phyloP scores from a whole-genome alignment of 2,113 vertebrate genomes.

The Lamprotornis superbus region DNA sequence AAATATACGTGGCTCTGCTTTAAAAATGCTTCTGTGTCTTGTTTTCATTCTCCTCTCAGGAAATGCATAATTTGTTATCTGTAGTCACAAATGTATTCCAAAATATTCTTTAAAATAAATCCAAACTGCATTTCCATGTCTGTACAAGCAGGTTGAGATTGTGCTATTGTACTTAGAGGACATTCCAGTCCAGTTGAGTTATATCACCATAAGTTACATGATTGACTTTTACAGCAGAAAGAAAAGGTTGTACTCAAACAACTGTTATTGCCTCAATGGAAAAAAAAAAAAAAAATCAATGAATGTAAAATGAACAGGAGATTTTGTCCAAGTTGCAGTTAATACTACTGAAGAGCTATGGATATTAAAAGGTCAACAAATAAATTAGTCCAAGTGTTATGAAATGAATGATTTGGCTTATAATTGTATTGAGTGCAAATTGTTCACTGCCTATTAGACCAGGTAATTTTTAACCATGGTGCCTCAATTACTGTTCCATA shows the following conservation, averaged over 20 bases:
- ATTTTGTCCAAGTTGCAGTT: conserved; percentile 87
- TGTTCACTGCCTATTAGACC: conserved; percentile 76
- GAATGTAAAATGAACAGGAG: conserved; percentile 90
- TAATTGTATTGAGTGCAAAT: conserved; percentile 82
- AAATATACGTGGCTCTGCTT: neutral
- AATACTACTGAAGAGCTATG: conserved; percentile 84
- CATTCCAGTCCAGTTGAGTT: conserved; percentile 59
- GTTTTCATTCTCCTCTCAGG: neutral
- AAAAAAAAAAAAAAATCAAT: conserved; percentile 89
- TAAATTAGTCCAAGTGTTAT: conserved; percentile 79
- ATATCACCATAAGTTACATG: conserved; percentile 73
- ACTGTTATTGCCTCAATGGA: conserved; percentile 90
- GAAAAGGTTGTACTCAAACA: conserved; percentile 87
- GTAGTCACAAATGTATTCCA: neutral
- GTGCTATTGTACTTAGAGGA: conserved; percentile 45
- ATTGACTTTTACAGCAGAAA: conserved; percentile 89
- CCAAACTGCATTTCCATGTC: neutral
- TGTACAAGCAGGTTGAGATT: neutral
- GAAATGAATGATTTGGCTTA: conserved; percentile 82
- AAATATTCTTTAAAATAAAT: neutral
- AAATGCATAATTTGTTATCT: neutral
- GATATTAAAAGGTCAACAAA: conserved; percentile 84
- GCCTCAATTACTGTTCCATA: conserved; percentile 85
- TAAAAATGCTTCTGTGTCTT: neutral
- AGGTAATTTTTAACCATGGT: conserved; percentile 79